phyloP scores from a whole-genome alignment of 2,113 vertebrate genomes.

The Fregetta grallaria region DNA sequence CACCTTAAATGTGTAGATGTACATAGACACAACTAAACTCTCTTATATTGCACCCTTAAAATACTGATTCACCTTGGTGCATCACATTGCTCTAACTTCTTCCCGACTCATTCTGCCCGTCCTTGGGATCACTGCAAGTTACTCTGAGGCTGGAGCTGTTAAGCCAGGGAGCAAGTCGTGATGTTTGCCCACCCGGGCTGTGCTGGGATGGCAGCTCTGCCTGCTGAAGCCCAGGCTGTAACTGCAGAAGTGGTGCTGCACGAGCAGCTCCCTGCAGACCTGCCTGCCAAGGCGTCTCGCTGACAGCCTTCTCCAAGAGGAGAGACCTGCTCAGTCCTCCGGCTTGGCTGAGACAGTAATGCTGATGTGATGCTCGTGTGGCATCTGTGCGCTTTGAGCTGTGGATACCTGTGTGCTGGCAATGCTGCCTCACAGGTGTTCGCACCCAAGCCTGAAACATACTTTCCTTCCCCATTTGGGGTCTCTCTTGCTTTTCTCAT shows the following conservation, averaged over 20 bases:
- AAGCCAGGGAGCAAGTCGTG: neutral
- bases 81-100: neutral
- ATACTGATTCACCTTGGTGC: neutral
- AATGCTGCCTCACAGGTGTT: neutral
- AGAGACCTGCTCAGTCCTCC: neutral
- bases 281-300: rapidly evolving
- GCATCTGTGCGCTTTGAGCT: neutral
- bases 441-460: neutral
- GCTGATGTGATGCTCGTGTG: rapidly evolving
- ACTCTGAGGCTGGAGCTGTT: neutral
- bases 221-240: neutral
- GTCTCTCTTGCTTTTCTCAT: neutral
- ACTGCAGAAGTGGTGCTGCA: neutral
- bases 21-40: neutral
- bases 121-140: neutral
- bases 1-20: neutral
- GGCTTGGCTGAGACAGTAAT: neutral
- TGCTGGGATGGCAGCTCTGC: neutral
- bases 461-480: neutral
- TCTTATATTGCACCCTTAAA: neutral
- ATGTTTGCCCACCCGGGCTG: neutral
- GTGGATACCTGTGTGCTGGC: neutral
- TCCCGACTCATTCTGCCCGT: neutral
- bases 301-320: neutral
- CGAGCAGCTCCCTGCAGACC: neutral